These are phyloP conservation scores for Lutjanus erythropterus DNA, from an alignment of 2,113 vertebrate genomes.

Conservation along the genomic window DNA sequence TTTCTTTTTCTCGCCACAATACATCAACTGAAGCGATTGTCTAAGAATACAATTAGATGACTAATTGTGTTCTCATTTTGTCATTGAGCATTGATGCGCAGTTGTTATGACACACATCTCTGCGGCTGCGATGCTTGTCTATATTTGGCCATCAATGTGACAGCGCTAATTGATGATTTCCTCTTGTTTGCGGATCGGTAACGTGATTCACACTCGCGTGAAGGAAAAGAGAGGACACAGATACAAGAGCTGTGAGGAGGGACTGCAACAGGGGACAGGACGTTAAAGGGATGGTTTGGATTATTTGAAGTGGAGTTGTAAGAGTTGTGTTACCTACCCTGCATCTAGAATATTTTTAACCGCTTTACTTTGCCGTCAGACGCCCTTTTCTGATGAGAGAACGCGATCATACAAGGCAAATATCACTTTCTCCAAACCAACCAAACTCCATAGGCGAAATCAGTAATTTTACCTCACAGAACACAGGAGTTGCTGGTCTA, in stretches of 20 bases:
- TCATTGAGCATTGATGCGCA: slow-evolving; percentile 46
- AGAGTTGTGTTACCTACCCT: too few species aligned
- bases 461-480: too few species aligned
- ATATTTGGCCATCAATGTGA: slow-evolving; percentile 63
- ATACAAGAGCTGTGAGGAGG: background rate
- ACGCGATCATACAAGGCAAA: too few species aligned
- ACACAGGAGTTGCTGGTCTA: too few species aligned
- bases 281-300: too few species aligned
- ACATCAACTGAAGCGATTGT: slow-evolving; percentile 14
- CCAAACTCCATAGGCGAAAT: too few species aligned
- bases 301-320: too few species aligned
- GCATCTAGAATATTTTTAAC: too few species aligned
- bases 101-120: slow-evolving; percentile 63
- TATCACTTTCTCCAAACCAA: too few species aligned
- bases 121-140: slow-evolving; percentile 47
- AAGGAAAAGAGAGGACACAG: background rate
- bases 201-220: slow-evolving; percentile 23
- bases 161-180: slow-evolving; percentile 61
- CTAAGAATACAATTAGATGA: slow-evolving; percentile 51
- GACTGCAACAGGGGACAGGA: too few species aligned
- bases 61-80: slow-evolving; percentile 57
- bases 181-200: slow-evolving; percentile 24
- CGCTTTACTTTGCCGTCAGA: too few species aligned
- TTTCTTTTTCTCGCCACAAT: background rate
- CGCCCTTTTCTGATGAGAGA: too few species aligned